A percentile compares a stretch with the other conserved stretches of the same genome.
phyloP scores from a whole-genome alignment of 2,113 vertebrate genomes.

The Microtus ochrogaster region DNA sequence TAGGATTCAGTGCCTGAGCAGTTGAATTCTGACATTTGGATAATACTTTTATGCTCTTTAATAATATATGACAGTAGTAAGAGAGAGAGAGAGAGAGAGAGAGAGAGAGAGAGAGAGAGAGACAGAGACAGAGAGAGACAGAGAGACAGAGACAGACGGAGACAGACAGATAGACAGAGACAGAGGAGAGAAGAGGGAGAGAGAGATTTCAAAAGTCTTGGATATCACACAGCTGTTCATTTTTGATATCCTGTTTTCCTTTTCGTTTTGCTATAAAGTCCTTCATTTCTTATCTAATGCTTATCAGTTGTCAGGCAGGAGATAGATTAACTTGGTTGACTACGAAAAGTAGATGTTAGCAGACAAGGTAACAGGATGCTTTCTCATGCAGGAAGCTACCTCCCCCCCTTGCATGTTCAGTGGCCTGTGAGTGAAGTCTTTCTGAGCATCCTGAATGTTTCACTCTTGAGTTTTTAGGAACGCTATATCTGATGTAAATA shows the following conservation, averaged over 20 bases:
- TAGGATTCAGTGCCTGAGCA: neutral
- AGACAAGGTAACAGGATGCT: neutral
- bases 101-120: too few relatives aligned
- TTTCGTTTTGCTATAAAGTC: neutral
- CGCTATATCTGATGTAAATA: slow-evolving; percentile 39
- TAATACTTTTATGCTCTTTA: neutral
- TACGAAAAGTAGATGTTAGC: neutral
- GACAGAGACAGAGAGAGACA: too few relatives aligned
- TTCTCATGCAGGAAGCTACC: neutral
- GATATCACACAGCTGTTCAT: neutral
- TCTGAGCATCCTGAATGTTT: neutral
- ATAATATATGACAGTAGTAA: neutral
- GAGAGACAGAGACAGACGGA: neutral
- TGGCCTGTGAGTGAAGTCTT: neutral
- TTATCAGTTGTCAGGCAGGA: neutral
- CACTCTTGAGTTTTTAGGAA: neutral
- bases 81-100: neutral
- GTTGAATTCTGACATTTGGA: neutral
- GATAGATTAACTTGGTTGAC: neutral
- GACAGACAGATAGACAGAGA: too few relatives aligned
- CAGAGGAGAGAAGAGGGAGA: too few relatives aligned
- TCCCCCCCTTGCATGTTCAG: neutral
- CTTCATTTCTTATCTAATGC: neutral
- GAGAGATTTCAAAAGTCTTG: neutral
- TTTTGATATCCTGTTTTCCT: neutral